A percentile compares a stretch with the other conserved stretches of the same genome.
phyloP scores from a whole-genome alignment of 2,113 vertebrate genomes.

The Ivindomyrus marchei region DNA sequence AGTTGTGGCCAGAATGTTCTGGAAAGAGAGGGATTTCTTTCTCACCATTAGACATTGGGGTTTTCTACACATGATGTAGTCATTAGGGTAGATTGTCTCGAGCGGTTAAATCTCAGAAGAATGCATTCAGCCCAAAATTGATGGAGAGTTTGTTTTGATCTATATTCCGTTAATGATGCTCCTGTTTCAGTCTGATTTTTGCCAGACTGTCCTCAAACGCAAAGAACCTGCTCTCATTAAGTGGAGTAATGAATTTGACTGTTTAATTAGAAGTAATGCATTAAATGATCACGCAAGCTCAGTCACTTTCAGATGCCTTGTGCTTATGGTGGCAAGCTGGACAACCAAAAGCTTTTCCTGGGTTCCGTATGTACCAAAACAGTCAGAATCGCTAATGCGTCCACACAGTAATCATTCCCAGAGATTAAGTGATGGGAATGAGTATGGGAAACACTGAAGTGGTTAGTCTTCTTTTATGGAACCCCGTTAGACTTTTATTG shows the following conservation, averaged over 20 bases:
- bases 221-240: not conserved
- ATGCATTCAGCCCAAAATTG: not conserved
- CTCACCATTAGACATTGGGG: constrained; percentile 41
- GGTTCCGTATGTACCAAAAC: not conserved
- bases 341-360: not conserved
- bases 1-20: constrained; percentile 45
- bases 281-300: not conserved
- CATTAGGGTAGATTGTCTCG: constrained; percentile 19
- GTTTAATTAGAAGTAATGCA: not conserved
- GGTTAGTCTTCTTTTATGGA: constrained; percentile 4
- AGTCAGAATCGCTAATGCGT: not conserved
- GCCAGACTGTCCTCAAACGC: not conserved
- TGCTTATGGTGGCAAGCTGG: not conserved
- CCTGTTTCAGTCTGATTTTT: not conserved
- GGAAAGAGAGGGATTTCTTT: constrained; percentile 43
- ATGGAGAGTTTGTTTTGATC: not conserved
- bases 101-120: not conserved
- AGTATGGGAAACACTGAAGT: not conserved
- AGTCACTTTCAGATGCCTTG: not conserved
- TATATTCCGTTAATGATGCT: not conserved
- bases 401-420: not conserved
- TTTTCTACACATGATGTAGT: constrained; percentile 24
- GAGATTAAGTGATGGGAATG: not conserved
- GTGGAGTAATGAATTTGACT: not conserved
- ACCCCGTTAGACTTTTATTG: constrained; percentile 3